Percentiles rank a stretch among this genome's conserved stretches.
These are phyloP conservation scores for Carassius carassius DNA, from an alignment of 2,113 vertebrate genomes.

Conservation along the genomic window DNA sequence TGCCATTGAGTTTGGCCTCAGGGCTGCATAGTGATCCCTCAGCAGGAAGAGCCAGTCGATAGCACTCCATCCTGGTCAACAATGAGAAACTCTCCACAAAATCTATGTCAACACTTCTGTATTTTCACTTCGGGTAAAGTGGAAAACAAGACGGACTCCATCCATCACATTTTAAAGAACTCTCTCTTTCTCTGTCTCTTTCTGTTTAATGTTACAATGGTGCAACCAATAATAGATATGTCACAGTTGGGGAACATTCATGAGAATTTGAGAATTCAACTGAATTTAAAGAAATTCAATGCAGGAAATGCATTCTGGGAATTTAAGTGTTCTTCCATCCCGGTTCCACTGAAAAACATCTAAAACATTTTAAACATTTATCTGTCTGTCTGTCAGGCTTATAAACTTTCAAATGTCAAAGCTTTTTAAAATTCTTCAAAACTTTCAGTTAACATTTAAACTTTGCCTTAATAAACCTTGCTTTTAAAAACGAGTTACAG, in stretches of 20 bases:
- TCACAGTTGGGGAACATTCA: not conserved
- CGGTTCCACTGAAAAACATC: not conserved
- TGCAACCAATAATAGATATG: not conserved
- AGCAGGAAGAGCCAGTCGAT: conserved; percentile 75
- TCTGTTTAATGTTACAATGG: not conserved
- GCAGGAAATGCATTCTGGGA: not conserved
- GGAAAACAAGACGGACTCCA: not conserved
- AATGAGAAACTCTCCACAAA: conserved; percentile 68
- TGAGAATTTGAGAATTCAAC: not conserved
- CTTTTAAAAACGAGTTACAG: too few relatives aligned
- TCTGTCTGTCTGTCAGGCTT: not conserved
- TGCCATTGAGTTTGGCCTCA: conserved; percentile 77
- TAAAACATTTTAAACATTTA: not conserved
- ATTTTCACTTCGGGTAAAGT: conserved; percentile 46
- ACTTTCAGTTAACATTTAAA: not conserved
- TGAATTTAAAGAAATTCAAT: not conserved
- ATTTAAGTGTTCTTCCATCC: not conserved
- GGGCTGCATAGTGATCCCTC: conserved; percentile 71
- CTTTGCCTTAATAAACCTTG: too few relatives aligned
- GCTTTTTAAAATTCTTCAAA: not conserved
- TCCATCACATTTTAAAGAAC: not conserved
- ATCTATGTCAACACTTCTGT: conserved; percentile 49
- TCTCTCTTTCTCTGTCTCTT: not conserved
- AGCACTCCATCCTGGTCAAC: conserved; percentile 75
- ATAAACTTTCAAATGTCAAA: not conserved